Percentiles rank a stretch among this genome's conserved stretches.
Conservation (phyloP, 2,888 invertebrate genomes). For the Anodontia alba region DNA sequence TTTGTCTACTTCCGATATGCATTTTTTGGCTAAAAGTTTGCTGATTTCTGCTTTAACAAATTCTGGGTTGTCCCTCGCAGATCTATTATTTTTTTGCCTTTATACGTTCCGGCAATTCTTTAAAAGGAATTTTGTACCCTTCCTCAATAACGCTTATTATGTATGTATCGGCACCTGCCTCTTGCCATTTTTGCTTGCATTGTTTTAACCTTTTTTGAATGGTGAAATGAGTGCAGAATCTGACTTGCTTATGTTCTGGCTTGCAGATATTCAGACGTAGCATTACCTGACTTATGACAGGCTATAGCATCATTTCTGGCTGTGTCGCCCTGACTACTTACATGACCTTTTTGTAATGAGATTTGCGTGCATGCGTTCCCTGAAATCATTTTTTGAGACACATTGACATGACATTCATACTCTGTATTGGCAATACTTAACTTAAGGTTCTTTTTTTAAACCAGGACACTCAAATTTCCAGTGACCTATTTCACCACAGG, state of each 20-base stretch:
- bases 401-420: neutral
- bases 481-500: neutral
- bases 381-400: neutral
- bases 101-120: neutral
- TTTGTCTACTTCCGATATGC: neutral
- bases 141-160: conserved; percentile 2
- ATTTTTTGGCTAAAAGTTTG: neutral
- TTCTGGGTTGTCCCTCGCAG: neutral
- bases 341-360: neutral
- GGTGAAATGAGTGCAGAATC: neutral
- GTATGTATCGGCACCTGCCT: neutral
- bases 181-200: neutral
- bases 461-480: neutral
- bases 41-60: conserved; percentile 8
- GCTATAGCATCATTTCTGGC: neutral
- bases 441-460: neutral
- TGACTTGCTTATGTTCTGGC: too few relatives aligned
- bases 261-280: too few relatives aligned
- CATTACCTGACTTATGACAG: too few relatives aligned
- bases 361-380: neutral
- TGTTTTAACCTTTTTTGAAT: neutral
- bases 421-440: neutral
- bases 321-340: neutral
- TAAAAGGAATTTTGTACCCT: conserved; percentile 18
- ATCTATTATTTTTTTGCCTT: conserved; percentile 13